These are phyloP conservation scores for Muscicapa comitata DNA, from an alignment of 2,797 vertebrate genomes.

Conservation along the genomic window DNA sequence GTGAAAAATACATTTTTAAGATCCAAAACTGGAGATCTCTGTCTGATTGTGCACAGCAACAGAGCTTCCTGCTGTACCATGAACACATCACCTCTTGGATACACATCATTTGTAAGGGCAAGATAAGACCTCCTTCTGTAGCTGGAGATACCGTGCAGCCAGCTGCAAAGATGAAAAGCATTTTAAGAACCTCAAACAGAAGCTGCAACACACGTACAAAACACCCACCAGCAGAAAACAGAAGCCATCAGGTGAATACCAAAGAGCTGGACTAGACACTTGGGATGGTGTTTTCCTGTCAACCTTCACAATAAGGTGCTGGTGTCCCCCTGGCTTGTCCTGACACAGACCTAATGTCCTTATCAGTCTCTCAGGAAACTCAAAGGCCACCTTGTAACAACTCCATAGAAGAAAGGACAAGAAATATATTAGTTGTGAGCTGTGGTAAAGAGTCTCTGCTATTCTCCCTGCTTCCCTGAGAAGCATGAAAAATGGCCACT, in stretches of 20 bases:
- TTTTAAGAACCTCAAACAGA: background rate
- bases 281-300: background rate
- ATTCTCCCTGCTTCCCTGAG: background rate
- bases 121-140: conserved; percentile 16
- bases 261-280: background rate
- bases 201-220: background rate
- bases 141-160: background rate
- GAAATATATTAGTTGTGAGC: background rate
- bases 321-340: background rate
- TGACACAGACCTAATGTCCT: background rate
- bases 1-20: background rate
- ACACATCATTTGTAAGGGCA: background rate
- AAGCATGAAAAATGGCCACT: background rate
- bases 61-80: background rate
- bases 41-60: background rate
- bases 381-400: background rate
- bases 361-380: background rate
- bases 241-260: background rate
- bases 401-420: background rate
- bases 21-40: background rate
- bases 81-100: background rate
- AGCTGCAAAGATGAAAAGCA: conserved; percentile 4
- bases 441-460: background rate
- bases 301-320: background rate
- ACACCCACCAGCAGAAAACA: background rate